Evolutionary conservation across 64 coral and sea anemone genomes (phyloP).

Genomic region (Dendrophyllia cribrosa): DNA sequence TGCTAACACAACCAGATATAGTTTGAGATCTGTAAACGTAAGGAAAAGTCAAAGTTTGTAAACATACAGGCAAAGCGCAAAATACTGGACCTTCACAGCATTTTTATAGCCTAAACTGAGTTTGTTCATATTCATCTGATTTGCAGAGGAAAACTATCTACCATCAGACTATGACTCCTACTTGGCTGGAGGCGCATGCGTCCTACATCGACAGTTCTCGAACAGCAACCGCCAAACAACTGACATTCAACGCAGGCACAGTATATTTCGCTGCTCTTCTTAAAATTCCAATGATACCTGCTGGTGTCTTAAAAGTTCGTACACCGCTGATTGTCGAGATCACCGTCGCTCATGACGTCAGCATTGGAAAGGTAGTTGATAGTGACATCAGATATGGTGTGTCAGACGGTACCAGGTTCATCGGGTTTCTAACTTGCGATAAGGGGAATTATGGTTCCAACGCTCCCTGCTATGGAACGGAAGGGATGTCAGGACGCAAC

Average conservation of each 20-base stretch:
- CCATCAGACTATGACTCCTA: constrained; percentile 26
- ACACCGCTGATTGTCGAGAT: constrained; percentile 30
- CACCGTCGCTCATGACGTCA: constrained; percentile 10
- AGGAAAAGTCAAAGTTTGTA: too few species aligned
- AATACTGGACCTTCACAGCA: too few species aligned
- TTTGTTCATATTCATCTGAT: neutral
- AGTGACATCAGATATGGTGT: constrained; percentile 39
- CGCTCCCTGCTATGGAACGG: constrained; percentile 5
- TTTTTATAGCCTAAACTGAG: too few species aligned
- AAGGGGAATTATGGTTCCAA: neutral
- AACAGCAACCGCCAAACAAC: neutral
- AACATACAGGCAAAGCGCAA: too few species aligned
- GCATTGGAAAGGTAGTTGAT: neutral
- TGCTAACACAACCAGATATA: too few species aligned
- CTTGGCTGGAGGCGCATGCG: constrained; percentile 32
- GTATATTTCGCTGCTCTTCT: neutral
- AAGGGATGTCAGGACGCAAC: neutral
- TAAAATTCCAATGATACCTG: neutral
- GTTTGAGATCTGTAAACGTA: too few species aligned
- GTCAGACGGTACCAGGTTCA: constrained; percentile 9
- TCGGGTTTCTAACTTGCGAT: neutral
- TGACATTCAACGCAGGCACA: constrained; percentile 24
- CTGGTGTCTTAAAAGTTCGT: neutral
- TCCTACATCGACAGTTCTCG: constrained; percentile 20
- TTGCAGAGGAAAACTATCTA: neutral